phyloP scores from a whole-genome alignment of 2,113 vertebrate genomes.

The Chiloscyllium plagiosum region DNA sequence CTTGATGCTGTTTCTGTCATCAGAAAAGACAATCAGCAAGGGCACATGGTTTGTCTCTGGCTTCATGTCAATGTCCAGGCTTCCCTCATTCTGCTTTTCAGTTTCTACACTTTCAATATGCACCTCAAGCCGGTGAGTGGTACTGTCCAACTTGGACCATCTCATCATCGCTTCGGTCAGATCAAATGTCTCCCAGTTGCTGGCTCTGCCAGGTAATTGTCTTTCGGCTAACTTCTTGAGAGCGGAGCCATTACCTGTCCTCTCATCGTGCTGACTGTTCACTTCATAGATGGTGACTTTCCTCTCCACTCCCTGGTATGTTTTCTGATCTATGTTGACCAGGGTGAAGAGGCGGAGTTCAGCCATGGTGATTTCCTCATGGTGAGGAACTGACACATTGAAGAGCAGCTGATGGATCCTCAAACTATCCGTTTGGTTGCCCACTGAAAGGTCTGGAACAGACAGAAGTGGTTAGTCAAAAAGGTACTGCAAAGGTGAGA shows the following conservation, averaged over 20 bases:
- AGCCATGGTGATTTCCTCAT: slow-evolving; percentile 79
- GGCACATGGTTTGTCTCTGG: slow-evolving; percentile 79
- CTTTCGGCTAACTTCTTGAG: slow-evolving; percentile 67
- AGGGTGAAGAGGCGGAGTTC: slow-evolving; percentile 88
- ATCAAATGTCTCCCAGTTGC: slow-evolving; percentile 89
- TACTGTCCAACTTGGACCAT: slow-evolving; percentile 69
- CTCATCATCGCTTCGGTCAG: slow-evolving; percentile 71
- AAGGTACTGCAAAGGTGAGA: neutral
- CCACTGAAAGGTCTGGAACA: slow-evolving; percentile 69
- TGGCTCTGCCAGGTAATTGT: slow-evolving; percentile 74
- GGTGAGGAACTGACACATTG: slow-evolving; percentile 85
- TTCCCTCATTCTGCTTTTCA: slow-evolving; percentile 48
- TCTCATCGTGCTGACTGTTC: slow-evolving; percentile 41
- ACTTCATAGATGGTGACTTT: slow-evolving; percentile 85
- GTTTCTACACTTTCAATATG: slow-evolving; percentile 71
- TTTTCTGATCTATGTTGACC: slow-evolving; percentile 72
- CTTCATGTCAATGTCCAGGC: slow-evolving; percentile 79
- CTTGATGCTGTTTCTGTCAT: slow-evolving; percentile 79
- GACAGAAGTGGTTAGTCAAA: neutral
- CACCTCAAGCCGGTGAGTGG: slow-evolving; percentile 77
- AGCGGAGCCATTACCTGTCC: slow-evolving; percentile 42
- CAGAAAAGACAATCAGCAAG: slow-evolving; percentile 86
- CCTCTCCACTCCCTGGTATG: slow-evolving; percentile 73
- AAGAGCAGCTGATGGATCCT: slow-evolving; percentile 84
- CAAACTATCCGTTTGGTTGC: slow-evolving; percentile 57